Conservation (phyloP, 1,140 invertebrate genomes). For the Drosophila subpulchrella region DNA sequence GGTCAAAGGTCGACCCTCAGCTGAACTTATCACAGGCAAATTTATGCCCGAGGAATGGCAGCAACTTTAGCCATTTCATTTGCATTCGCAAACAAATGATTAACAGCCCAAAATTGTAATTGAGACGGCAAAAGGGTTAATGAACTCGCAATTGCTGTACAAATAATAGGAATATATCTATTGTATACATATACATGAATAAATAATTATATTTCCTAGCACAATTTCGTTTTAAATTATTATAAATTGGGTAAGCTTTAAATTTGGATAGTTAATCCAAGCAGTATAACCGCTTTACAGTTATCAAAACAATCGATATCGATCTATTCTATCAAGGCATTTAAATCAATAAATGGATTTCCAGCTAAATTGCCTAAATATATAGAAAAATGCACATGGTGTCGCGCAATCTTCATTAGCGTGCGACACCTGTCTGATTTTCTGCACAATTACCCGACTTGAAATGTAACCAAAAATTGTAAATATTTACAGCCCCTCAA, state of each 20-base stretch:
- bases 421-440: conserved; percentile 8
- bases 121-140: background rate
- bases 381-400: conserved; percentile 5
- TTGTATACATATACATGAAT: too few relatives aligned
- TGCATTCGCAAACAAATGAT: conserved; percentile 26
- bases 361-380: too few relatives aligned
- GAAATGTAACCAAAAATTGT: conserved; percentile 64
- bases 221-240: too few relatives aligned
- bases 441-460: conserved; percentile 68
- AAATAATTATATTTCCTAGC: too few relatives aligned
- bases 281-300: too few relatives aligned
- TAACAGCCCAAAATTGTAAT: conserved; percentile 16
- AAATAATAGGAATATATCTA: too few relatives aligned
- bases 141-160: background rate
- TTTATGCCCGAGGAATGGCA: background rate
- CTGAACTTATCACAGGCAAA: conserved; percentile 2
- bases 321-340: too few relatives aligned
- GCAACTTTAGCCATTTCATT: conserved; percentile 25
- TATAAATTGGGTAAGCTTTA: too few relatives aligned
- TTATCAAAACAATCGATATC: too few relatives aligned
- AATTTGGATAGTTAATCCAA: too few relatives aligned
- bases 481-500: conserved; percentile 61
- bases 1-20: conserved; percentile 14
- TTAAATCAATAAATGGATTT: too few relatives aligned
- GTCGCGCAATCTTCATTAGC: conserved; percentile 23